phyloP scores from a whole-genome alignment of 2,797 vertebrate species.

The Ispidina lecontei region DNA sequence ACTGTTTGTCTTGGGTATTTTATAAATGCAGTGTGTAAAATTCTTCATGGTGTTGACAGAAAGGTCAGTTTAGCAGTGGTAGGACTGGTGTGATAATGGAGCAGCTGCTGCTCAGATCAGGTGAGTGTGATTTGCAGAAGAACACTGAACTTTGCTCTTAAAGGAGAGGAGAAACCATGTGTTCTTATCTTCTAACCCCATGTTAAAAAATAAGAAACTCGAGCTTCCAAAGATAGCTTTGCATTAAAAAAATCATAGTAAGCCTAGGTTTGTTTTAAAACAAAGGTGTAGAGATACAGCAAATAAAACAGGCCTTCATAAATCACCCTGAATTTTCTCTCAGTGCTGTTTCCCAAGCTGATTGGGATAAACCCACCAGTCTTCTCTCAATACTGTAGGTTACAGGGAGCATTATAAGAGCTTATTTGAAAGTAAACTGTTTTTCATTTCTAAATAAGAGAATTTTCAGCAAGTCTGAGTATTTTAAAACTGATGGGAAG shows the following conservation, averaged over 20 bases:
- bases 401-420: not conserved
- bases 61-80: not conserved
- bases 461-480: not conserved
- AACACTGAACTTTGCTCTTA: not conserved
- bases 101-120: not conserved
- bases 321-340: not conserved
- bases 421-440: not conserved
- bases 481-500: not conserved
- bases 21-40: not conserved
- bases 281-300: not conserved
- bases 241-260: not conserved
- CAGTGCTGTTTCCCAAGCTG: not conserved
- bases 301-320: not conserved
- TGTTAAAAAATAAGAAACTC: not conserved
- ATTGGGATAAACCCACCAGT: not conserved
- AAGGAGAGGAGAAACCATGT: not conserved
- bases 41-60: not conserved
- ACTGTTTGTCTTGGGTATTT: not conserved
- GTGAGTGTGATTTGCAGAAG: not conserved
- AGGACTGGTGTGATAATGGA: not conserved
- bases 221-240: not conserved
- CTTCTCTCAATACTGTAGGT: not conserved
- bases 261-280: not conserved
- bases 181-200: not conserved
- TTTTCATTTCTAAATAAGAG: conserved; percentile 15